Percentiles rank a stretch among this genome's conserved stretches.
Conservation (phyloP, 1,140 invertebrate genomes). For the Drosophila paulistorum region DNA sequence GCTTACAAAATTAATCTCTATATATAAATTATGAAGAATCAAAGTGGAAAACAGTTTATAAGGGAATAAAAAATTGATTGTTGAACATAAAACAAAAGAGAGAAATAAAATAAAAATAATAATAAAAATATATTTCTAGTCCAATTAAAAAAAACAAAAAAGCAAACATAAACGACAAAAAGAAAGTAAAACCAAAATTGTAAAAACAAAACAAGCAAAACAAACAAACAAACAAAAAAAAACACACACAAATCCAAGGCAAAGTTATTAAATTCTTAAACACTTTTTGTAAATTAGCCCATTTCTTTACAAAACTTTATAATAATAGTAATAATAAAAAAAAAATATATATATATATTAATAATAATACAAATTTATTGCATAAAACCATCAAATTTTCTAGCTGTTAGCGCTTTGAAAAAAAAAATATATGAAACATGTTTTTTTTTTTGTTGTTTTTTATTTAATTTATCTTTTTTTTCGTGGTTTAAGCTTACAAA, state of each 20-base stretch:
- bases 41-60: background rate
- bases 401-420: conserved; percentile 16
- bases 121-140: conserved; percentile 22
- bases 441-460: conserved; percentile 19
- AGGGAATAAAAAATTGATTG: conserved; percentile 1
- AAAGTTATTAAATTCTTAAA: conserved; percentile 4
- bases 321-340: background rate
- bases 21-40: conserved; percentile 5
- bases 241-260: background rate
- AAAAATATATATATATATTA: background rate
- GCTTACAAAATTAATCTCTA: conserved; percentile 1
- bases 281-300: conserved; percentile 17
- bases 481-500: conserved; percentile 19
- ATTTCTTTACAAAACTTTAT: conserved; percentile 14
- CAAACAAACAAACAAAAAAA: background rate
- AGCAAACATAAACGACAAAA: conserved; percentile 17
- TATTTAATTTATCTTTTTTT: conserved; percentile 17
- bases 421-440: background rate
- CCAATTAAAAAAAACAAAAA: conserved; percentile 9
- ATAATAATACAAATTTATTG: background rate
- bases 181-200: conserved; percentile 21
- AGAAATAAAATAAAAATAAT: conserved; percentile 5
- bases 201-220: background rate
- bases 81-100: conserved; percentile 7
- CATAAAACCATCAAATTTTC: conserved; percentile 6